phyloP scores from a whole-genome alignment of 2,113 vertebrate genomes.

The Isurus oxyrinchus region DNA sequence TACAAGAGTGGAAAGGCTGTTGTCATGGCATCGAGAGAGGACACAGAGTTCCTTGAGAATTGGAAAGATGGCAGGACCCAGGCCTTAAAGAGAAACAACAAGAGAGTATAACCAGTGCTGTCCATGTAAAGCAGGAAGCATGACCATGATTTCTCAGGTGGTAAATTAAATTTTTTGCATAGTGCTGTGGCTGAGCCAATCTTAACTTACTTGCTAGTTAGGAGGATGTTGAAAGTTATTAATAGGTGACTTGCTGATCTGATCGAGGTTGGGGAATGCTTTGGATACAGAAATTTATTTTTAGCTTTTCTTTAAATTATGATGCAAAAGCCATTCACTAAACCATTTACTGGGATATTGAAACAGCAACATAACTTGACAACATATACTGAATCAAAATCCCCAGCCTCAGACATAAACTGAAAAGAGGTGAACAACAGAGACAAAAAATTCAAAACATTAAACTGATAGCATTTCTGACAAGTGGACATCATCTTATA shows the following conservation, averaged over 20 bases:
- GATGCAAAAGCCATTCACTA: background rate
- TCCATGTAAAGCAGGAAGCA: background rate
- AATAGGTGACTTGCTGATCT: background rate
- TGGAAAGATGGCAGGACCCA: slow-evolving; percentile 60
- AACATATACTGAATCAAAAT: background rate
- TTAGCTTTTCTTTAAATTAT: background rate
- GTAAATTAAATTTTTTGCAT: background rate
- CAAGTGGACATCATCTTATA: background rate
- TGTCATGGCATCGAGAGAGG: slow-evolving; percentile 51
- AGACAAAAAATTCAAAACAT: background rate
- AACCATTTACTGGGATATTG: background rate
- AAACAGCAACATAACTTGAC: background rate
- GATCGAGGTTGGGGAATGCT: background rate
- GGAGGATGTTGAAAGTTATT: background rate
- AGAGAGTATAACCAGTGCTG: background rate
- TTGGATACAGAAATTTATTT: background rate
- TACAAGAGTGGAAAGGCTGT: slow-evolving; percentile 54
- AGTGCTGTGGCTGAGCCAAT: background rate
- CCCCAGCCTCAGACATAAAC: background rate
- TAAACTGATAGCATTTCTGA: background rate
- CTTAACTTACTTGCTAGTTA: background rate
- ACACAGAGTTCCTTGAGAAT: slow-evolving; percentile 58
- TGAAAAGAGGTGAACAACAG: background rate
- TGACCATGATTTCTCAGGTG: too few species aligned
- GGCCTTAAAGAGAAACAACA: slow-evolving; percentile 49